Evolutionary conservation across 2,113 vertebrate genomes (phyloP), one percentile per base, ranked within the genome.

Genomic region (Ascaphus truei): DNA sequence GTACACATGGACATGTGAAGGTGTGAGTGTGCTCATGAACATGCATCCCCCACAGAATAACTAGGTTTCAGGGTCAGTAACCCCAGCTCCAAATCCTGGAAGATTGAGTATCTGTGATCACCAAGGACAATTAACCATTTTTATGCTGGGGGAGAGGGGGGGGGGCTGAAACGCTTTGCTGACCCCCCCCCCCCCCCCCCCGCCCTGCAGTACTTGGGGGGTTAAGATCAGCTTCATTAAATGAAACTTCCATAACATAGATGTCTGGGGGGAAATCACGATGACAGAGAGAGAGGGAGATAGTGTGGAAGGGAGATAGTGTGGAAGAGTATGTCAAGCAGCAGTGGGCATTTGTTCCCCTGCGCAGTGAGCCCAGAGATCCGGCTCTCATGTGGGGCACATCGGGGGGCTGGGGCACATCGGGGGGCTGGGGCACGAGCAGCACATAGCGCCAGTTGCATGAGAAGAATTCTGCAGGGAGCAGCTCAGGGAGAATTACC

Each of bases 221-320:
- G 66, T 71, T 61, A 71, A 68, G 8, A 3, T 13, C 9, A 18
- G 45, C 31, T 60, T 37, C 52, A 93, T 93, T 92, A 95, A 94
- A 93, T 92, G 93, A 94, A 59, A 92, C 88, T 88, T 90, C 85
- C 90, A 89, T 94, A 93, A 93, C 93, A 90, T 88, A 92, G 91
- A 90, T 95, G 94, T 94, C 93, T 94, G 90, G 87, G 90, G 91
- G 92, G 93, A 92, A 91, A 68, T 90, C 86, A 83, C 84, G 83
- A 80, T 86, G 87, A 85, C 85, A 90, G 84, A 87, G 84, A 91
- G 92, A 90, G 88, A 82, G 88, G 89, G 18, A 56, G 88, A n/a
- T n/a, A n/a, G n/a, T n/a, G n/a, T n/a, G n/a, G n/a, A n/a, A 43
- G 15, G 12, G 2, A 43, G 55, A 36, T 58, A 48, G 29, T 76